Base-by-base conservation (phyloP, 2,888 invertebrate species). In the Sisyra nigra region DNA sequence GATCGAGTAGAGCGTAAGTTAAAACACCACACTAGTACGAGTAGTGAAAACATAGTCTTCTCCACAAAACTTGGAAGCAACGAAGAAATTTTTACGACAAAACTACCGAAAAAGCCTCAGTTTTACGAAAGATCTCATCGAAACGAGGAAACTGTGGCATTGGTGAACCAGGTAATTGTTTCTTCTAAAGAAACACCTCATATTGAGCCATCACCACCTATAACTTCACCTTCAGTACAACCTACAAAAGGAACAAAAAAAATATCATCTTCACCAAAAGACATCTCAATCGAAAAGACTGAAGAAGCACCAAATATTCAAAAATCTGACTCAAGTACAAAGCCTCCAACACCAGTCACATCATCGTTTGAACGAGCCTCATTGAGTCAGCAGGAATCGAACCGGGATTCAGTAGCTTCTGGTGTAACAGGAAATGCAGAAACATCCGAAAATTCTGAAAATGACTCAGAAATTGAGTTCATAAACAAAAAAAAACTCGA, bases 1-100 rank as follows among this genome's bases (percentile, higher is more conserved):
- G 48, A 46, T 43, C 40, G 32, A 13, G 48, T 44, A 40, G 40
- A 29, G 46, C 45, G 44, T 44, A 48, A 41, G 42, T 46, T 49
- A 49, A 54, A 61, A 46, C 62, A 62, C 47, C 61, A 55, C 48
- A 33, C 41, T 19, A 62, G 61, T 50, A 61, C 59, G 4, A 61
- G 58, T 51, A 61, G 60, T 46, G 59, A 63, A 50, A 59, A 76
- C 38, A 60, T 80, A 38, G 65, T 77, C 42, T 80, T 80, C 55
- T 72, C 74, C 44, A 80, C 80, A 7, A 71, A 76, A 49, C 63
- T 80, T 36, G 80, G 79, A 24, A 78, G 76, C 53, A 68, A 71
- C 54, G 79, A 80, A 52, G 78, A 77, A 58, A 67, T 80, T 37
- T 80, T 80, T 56, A 72, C 74, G 10, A 63, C 62, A 15, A 63